phyloP scores from a whole-genome alignment of 1,140 invertebrate species.

The Leptoteleia sp. region DNA sequence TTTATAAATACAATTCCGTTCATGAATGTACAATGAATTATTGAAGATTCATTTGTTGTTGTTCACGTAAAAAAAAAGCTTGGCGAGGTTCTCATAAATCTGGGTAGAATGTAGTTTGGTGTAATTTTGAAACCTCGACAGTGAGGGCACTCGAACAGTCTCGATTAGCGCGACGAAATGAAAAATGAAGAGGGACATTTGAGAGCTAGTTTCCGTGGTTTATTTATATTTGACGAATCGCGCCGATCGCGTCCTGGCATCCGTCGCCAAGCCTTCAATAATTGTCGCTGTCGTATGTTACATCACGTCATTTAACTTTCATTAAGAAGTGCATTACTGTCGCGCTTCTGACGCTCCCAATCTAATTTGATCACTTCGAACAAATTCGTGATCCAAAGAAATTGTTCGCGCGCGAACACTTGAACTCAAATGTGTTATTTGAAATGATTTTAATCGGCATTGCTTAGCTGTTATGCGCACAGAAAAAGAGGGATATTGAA shows the following conservation, averaged over 20 bases:
- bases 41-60: no score
- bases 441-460: no score
- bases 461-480: no score
- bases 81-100: conserved; percentile 13
- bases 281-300: conserved; percentile 41
- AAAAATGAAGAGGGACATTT: conserved; percentile 61
- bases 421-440: no score
- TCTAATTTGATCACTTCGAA: conserved; percentile 15
- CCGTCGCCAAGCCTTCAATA: conserved; percentile 47
- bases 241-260: conserved; percentile 36
- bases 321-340: conserved; percentile 47
- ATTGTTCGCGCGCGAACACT: no score
- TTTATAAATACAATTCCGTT: no score
- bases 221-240: conserved; percentile 61
- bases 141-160: conserved; percentile 11
- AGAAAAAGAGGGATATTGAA: no score
- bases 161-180: conserved; percentile 44
- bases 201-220: conserved; percentile 43
- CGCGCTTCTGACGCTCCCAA: conserved; percentile 1
- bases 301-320: conserved; percentile 55
- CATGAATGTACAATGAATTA: no score
- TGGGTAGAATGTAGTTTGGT: background rate
- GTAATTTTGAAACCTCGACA: conserved; percentile 15
- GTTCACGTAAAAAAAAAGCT: no score
- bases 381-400: conserved; percentile 20